Conservation (phyloP, 2,888 invertebrate genomes). For the Podotricha telesiphe region DNA sequence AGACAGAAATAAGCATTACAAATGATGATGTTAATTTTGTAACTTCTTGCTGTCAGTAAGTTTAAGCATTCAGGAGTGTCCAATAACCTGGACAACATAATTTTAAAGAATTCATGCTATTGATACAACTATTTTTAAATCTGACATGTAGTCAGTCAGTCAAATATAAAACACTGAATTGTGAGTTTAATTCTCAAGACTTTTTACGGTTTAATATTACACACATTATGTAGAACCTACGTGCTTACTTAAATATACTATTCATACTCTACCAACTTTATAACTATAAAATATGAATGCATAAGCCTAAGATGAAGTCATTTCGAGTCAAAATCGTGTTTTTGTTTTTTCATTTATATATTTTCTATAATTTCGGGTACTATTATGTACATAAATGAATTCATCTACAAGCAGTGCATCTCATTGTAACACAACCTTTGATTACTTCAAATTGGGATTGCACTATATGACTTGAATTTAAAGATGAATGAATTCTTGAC, state of each 20-base stretch:
- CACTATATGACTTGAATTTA: neutral
- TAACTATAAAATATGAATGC: slow-evolving; percentile 16
- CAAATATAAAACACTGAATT: neutral
- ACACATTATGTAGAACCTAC: slow-evolving; percentile 9
- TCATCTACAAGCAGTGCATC: slow-evolving; percentile 13
- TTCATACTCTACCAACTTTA: slow-evolving; percentile 19
- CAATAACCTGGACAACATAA: neutral
- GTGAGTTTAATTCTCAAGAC: neutral
- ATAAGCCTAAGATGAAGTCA: slow-evolving; percentile 16
- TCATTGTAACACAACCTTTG: slow-evolving; percentile 26
- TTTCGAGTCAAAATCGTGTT: neutral
- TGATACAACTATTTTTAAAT: neutral
- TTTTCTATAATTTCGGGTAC: neutral
- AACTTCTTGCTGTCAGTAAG: neutral
- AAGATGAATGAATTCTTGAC: neutral
- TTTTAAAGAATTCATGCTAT: neutral
- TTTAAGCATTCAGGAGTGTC: too few species aligned
- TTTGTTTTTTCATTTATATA: neutral
- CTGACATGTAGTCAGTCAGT: neutral
- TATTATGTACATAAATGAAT: slow-evolving; percentile 3
- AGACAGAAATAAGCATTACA: neutral
- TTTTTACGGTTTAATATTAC: neutral
- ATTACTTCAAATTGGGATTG: slow-evolving; percentile 39
- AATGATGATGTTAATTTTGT: neutral
- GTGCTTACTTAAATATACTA: slow-evolving; percentile 16